A percentile compares a stretch with the other conserved stretches of the same genome.
phyloP scores from a whole-genome alignment of 2,113 vertebrate species.

The Dicerorhinus sumatrensis region DNA sequence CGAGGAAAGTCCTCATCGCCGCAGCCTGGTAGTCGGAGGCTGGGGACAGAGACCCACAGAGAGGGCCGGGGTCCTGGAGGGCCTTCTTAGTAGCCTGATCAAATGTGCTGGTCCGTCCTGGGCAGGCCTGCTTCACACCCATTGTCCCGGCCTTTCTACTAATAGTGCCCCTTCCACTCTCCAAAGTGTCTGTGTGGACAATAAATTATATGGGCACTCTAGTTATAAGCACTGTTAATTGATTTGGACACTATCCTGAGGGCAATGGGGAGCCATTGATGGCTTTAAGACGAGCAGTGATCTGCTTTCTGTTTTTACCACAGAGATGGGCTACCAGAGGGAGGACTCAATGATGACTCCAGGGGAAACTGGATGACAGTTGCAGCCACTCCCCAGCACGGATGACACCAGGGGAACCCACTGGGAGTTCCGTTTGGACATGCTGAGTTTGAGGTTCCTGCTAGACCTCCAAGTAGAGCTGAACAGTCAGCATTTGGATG shows the following conservation, averaged over 20 bases:
- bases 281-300: not conserved
- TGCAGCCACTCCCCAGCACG: not conserved
- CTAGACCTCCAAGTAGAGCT: not conserved
- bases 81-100: not conserved
- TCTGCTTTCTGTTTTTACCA: not conserved
- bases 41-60: not conserved
- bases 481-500: not conserved
- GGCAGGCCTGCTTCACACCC: not conserved
- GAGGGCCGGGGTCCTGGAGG: not conserved
- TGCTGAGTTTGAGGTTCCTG: too few species aligned
- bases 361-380: not conserved
- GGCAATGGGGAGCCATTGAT: not conserved
- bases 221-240: not conserved
- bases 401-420: not conserved
- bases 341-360: not conserved
- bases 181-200: not conserved
- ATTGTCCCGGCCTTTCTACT: not conserved
- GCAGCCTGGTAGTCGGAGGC: too few species aligned
- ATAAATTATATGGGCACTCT: not conserved
- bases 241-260: not conserved
- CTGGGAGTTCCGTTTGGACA: not conserved
- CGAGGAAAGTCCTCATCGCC: not conserved
- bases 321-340: not conserved
- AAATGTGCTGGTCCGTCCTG: not conserved
- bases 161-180: not conserved